These are phyloP conservation scores for Agrypnia vestita DNA, from an alignment of 1,140 invertebrate genomes.

Conservation along the genomic window DNA sequence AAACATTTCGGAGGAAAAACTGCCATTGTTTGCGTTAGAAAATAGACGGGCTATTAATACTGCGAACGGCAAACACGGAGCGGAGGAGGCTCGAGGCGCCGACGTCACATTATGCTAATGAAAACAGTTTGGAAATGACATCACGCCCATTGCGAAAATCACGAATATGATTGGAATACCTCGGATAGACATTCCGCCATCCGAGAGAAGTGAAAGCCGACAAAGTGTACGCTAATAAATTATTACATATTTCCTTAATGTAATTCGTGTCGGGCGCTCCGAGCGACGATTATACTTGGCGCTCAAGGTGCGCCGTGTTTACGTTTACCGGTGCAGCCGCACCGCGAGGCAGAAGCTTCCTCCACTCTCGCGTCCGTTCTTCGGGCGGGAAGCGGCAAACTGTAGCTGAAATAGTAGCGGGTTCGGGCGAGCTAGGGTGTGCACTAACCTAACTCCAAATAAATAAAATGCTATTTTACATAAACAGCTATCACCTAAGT, in stretches of 20 bases:
- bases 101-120: slow-evolving; percentile 41
- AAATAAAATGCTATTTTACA: too few species aligned
- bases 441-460: too few species aligned
- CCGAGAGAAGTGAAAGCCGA: not conserved
- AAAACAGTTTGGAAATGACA: slow-evolving; percentile 31
- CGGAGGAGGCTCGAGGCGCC: not conserved
- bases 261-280: not conserved
- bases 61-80: slow-evolving; percentile 16
- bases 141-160: slow-evolving; percentile 2
- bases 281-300: not conserved
- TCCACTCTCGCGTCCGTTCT: too few species aligned
- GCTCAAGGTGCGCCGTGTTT: too few species aligned
- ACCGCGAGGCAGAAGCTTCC: too few species aligned
- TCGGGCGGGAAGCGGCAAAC: too few species aligned
- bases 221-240: not conserved
- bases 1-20: not conserved
- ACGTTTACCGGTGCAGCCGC: too few species aligned
- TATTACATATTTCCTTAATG: slow-evolving; percentile 13
- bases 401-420: too few species aligned
- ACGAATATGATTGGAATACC: slow-evolving; percentile 24
- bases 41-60: slow-evolving; percentile 1
- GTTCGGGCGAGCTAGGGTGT: too few species aligned
- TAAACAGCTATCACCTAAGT: too few species aligned
- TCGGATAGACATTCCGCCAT: not conserved
- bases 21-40: not conserved